phyloP scores from a whole-genome alignment of 2,888 invertebrate genomes.

The Leistus spinibarbis region DNA sequence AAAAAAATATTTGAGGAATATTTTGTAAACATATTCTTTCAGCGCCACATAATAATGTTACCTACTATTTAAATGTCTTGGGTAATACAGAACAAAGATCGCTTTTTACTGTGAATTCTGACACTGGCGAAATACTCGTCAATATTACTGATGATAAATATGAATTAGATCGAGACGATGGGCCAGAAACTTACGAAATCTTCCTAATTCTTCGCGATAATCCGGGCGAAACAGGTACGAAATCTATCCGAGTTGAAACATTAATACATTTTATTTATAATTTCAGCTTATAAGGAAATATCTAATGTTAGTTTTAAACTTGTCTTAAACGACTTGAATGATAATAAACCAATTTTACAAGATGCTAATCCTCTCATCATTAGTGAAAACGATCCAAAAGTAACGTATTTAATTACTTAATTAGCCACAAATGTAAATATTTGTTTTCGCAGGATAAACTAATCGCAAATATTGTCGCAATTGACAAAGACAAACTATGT shows the following conservation, averaged over 20 bases:
- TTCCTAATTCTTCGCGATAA: constrained; percentile 63
- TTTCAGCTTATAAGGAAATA: not conserved
- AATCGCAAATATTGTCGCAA: constrained; percentile 56
- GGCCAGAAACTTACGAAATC: constrained; percentile 58
- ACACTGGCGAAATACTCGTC: constrained; percentile 59
- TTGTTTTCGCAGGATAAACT: constrained; percentile 49
- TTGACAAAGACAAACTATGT: constrained; percentile 62
- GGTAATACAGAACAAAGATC: constrained; percentile 55
- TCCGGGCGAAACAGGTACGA: constrained; percentile 55
- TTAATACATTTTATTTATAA: not conserved
- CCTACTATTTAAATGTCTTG: constrained; percentile 59
- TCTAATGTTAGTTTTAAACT: constrained; percentile 53
- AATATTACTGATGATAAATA: constrained; percentile 54
- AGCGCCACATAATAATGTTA: constrained; percentile 62
- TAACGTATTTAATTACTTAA: constrained; percentile 1
- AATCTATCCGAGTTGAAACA: not conserved
- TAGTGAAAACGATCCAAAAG: constrained; percentile 13
- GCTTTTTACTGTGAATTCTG: constrained; percentile 61
- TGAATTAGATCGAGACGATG: constrained; percentile 61
- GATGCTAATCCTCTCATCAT: constrained; percentile 9
- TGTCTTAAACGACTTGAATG: constrained; percentile 65
- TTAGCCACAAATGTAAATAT: not conserved
- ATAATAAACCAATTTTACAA: constrained; percentile 63
- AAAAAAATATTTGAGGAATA: constrained; percentile 2
- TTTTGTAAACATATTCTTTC: constrained; percentile 45